Conservation (phyloP, 2,888 invertebrate genomes). For the Pseudococcus viburni region DNA sequence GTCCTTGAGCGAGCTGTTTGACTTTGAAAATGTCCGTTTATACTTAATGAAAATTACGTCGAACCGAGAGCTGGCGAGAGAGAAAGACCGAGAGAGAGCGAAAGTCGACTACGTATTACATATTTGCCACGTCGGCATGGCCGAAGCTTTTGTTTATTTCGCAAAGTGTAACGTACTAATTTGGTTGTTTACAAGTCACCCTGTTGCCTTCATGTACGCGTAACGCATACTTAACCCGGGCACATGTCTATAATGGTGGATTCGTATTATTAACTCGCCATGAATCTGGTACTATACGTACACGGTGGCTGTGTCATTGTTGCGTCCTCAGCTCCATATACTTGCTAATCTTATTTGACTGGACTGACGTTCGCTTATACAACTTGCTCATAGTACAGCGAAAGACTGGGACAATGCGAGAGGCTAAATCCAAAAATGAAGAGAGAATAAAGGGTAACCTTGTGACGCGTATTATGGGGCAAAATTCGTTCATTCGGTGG, state of each 20-base stretch:
- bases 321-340: background rate
- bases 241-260: conserved; percentile 33
- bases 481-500: background rate
- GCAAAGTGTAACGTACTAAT: background rate
- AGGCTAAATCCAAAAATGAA: conserved; percentile 26
- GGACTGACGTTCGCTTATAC: background rate
- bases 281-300: no score
- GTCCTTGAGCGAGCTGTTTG: background rate
- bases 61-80: background rate
- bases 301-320: background rate
- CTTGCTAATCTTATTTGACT: conserved; percentile 38
- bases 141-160: background rate
- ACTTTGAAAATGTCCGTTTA: background rate
- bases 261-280: conserved; percentile 20
- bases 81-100: background rate
- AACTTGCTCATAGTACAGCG: no score
- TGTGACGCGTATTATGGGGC: background rate
- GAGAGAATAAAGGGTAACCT: conserved; percentile 7
- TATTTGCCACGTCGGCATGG: background rate
- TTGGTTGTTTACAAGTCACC: background rate
- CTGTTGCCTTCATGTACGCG: background rate
- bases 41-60: no score
- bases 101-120: background rate
- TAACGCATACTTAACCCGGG: conserved; percentile 26
- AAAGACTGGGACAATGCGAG: background rate